These are phyloP conservation scores for Drosophila quinaria DNA, from an alignment of 2,888 invertebrate genomes.

Conservation along the genomic window DNA sequence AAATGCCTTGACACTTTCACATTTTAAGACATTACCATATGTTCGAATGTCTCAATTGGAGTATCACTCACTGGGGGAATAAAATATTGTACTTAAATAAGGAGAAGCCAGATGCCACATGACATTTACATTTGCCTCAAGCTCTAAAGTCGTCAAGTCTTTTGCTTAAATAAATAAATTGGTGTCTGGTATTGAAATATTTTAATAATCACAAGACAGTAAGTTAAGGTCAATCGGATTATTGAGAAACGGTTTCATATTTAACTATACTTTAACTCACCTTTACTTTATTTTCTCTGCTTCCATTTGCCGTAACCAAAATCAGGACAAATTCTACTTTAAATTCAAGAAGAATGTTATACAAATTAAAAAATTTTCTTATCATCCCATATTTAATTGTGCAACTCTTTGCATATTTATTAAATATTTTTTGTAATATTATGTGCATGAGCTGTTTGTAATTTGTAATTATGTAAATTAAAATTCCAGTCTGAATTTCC, in stretches of 20 bases:
- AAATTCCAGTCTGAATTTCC: background rate
- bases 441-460: background rate
- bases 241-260: background rate
- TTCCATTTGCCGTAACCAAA: too few species aligned
- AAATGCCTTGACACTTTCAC: conserved; percentile 16
- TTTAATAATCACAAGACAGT: background rate
- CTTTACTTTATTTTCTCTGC: too few species aligned
- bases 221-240: background rate
- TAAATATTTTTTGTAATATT: background rate
- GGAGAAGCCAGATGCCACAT: background rate
- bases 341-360: background rate
- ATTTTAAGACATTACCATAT: conserved; percentile 6
- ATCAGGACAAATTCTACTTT: too few species aligned
- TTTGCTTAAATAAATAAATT: background rate
- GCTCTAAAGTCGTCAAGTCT: conserved; percentile 6
- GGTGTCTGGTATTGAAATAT: background rate
- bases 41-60: conserved; percentile 7
- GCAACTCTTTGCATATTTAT: background rate
- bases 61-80: background rate
- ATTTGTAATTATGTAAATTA: conserved; percentile 1
- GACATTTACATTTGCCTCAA: conserved; percentile 1
- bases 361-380: background rate
- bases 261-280: background rate
- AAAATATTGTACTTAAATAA: conserved; percentile 14
- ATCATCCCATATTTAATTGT: background rate